These are phyloP conservation scores for Piezodorus guildinii DNA, from an alignment of 1,140 invertebrate species.

Conservation along the genomic window DNA sequence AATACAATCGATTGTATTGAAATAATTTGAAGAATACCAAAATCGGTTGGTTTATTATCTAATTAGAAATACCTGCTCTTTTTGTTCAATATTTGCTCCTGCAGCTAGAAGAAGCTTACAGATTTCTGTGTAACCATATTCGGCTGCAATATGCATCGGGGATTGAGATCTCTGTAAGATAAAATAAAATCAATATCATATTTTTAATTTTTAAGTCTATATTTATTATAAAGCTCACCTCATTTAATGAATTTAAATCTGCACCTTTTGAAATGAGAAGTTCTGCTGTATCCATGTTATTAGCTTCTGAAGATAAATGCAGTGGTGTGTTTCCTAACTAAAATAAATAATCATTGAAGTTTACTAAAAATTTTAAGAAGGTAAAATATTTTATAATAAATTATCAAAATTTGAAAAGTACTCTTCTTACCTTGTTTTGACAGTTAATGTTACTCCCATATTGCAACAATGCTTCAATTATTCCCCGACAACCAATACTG, in stretches of 20 bases:
- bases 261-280: slow-evolving; percentile 56
- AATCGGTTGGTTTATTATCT: too few species aligned
- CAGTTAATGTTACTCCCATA: slow-evolving; percentile 53
- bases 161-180: slow-evolving; percentile 48
- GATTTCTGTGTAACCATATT: slow-evolving; percentile 52
- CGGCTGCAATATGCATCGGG: slow-evolving; percentile 54
- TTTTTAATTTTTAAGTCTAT: too few species aligned
- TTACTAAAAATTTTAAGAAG: neutral
- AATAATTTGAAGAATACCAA: too few species aligned
- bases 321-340: slow-evolving; percentile 64
- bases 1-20: too few species aligned
- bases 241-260: slow-evolving; percentile 57
- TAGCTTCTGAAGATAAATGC: slow-evolving; percentile 60
- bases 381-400: neutral
- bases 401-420: neutral
- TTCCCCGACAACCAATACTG: slow-evolving; percentile 56
- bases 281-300: slow-evolving; percentile 56
- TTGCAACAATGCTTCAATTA: slow-evolving; percentile 54
- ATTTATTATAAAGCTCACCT: slow-evolving; percentile 40
- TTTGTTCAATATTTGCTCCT: slow-evolving; percentile 50
- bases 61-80: slow-evolving; percentile 43
- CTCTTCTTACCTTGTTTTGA: slow-evolving; percentile 47
- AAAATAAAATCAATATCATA: slow-evolving; percentile 2
- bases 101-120: slow-evolving; percentile 50
- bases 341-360: slow-evolving; percentile 17